These are phyloP conservation scores for Gymnarchus niloticus DNA, from an alignment of 2,113 vertebrate species.

Conservation along the genomic window DNA sequence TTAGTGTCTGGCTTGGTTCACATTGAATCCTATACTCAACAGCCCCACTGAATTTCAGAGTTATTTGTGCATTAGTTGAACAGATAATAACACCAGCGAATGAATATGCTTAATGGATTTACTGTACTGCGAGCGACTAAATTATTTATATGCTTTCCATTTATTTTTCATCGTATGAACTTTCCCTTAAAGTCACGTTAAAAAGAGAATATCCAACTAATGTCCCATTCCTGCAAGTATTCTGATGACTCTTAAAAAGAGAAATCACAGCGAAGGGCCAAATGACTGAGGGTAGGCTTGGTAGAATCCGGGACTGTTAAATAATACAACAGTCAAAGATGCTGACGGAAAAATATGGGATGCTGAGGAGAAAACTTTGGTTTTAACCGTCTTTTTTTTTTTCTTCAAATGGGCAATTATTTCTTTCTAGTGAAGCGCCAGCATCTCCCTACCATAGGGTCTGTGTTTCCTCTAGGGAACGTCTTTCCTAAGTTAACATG, in stretches of 20 bases:
- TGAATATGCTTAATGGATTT: slow-evolving; percentile 9
- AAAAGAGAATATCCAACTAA: slow-evolving; percentile 24
- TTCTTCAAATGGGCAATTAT: slow-evolving; percentile 68
- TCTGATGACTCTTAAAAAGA: slow-evolving; percentile 19
- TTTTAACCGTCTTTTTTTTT: slow-evolving; percentile 61
- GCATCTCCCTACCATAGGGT: slow-evolving; percentile 56
- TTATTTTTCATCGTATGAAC: slow-evolving; percentile 24
- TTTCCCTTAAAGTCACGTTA: slow-evolving; percentile 5
- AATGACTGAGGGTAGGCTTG: slow-evolving; percentile 25
- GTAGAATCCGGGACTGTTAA: slow-evolving; percentile 54
- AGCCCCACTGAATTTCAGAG: not conserved
- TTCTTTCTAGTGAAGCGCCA: slow-evolving; percentile 46
- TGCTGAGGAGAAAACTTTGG: slow-evolving; percentile 48
- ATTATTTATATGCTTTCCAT: slow-evolving; percentile 20
- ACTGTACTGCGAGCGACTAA: slow-evolving; percentile 9
- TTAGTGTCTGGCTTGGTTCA: not conserved
- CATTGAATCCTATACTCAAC: not conserved
- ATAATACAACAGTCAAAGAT: slow-evolving; percentile 70
- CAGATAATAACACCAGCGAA: not conserved
- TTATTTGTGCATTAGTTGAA: not conserved
- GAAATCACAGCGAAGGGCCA: slow-evolving; percentile 24
- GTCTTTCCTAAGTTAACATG: slow-evolving; percentile 48
- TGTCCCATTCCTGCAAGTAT: slow-evolving; percentile 17
- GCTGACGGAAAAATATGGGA: slow-evolving; percentile 43
- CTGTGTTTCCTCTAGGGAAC: slow-evolving; percentile 59